phyloP scores from a whole-genome alignment of 2,888 invertebrate species.

The Meiosimyza platycephala region DNA sequence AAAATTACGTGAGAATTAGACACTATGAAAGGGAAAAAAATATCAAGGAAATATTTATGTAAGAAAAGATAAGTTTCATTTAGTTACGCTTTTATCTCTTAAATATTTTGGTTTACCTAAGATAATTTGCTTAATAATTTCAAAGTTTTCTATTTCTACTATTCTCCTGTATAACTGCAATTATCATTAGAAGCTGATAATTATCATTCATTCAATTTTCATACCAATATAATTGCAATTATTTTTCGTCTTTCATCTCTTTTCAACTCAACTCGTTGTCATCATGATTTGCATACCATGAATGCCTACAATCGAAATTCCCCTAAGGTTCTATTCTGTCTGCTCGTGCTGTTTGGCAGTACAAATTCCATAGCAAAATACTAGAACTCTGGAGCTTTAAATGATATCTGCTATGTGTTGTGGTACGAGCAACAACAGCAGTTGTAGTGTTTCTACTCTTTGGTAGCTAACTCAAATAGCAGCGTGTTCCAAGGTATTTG shows the following conservation, averaged over 20 bases:
- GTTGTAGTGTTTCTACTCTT: not conserved
- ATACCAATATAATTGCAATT: constrained; percentile 19
- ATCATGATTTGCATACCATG: not conserved
- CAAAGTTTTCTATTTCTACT: too few species aligned
- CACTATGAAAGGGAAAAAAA: too few species aligned
- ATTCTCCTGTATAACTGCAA: not conserved
- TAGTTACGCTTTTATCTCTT: too few species aligned
- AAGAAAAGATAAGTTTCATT: too few species aligned
- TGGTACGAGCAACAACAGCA: too few species aligned
- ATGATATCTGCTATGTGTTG: too few species aligned
- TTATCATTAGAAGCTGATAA: not conserved
- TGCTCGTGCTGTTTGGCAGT: too few species aligned
- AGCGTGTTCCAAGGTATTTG: constrained; percentile 1
- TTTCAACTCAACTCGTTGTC: not conserved
- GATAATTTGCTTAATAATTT: too few species aligned
- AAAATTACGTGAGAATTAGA: too few species aligned
- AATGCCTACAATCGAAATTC: constrained; percentile 1
- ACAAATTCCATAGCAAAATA: constrained; percentile 15
- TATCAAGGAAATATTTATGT: too few species aligned
- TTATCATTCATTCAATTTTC: constrained; percentile 7
- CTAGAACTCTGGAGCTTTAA: too few species aligned
- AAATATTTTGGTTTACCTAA: too few species aligned
- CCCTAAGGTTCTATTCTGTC: not conserved
- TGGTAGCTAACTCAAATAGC: not conserved
- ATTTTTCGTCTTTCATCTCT: not conserved